Evolutionary conservation across 2,113 vertebrate genomes (phyloP).

Genomic region (Thunnus maccoyii): DNA sequence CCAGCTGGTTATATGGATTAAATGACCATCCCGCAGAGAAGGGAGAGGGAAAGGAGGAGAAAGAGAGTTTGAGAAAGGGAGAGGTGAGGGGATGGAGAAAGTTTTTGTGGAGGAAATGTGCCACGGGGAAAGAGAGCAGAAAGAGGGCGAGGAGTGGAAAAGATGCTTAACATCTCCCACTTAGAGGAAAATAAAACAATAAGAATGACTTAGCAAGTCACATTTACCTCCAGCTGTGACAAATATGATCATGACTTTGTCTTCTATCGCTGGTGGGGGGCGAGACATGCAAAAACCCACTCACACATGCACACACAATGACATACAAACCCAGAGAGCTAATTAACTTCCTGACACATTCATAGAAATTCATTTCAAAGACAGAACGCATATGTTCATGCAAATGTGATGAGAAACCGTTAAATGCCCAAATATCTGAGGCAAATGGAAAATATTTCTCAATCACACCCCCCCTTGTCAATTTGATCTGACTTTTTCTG

Average conservation of each 20-base stretch:
- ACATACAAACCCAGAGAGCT: constrained; percentile 70
- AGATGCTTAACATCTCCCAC: constrained; percentile 56
- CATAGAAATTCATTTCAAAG: constrained; percentile 81
- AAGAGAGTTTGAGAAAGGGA: constrained; percentile 40
- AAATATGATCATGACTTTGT: constrained; percentile 76
- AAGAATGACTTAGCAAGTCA: constrained; percentile 80
- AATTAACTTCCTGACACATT: constrained; percentile 85
- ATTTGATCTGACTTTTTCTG: constrained; percentile 24
- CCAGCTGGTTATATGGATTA: constrained; percentile 84
- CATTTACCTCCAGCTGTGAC: constrained; percentile 81
- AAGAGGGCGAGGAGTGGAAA: constrained; percentile 26
- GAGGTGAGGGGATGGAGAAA: constrained; percentile 64
- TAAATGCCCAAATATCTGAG: constrained; percentile 74
- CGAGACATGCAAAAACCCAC: constrained; percentile 56
- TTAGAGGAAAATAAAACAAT: constrained; percentile 66
- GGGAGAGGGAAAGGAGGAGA: constrained; percentile 59
- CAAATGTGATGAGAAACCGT: constrained; percentile 82
- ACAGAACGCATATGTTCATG: constrained; percentile 84
- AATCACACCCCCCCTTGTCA: constrained; percentile 46
- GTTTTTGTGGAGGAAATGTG: constrained; percentile 58
- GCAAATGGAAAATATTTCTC: constrained; percentile 65
- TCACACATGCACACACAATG: constrained; percentile 53
- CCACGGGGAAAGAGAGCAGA: constrained; percentile 39
- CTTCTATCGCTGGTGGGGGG: constrained; percentile 47
- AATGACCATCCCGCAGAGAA: constrained; percentile 80